Evolutionary conservation across 2,113 vertebrate genomes (phyloP).

Genomic region (Pseudonaja textilis): DNA sequence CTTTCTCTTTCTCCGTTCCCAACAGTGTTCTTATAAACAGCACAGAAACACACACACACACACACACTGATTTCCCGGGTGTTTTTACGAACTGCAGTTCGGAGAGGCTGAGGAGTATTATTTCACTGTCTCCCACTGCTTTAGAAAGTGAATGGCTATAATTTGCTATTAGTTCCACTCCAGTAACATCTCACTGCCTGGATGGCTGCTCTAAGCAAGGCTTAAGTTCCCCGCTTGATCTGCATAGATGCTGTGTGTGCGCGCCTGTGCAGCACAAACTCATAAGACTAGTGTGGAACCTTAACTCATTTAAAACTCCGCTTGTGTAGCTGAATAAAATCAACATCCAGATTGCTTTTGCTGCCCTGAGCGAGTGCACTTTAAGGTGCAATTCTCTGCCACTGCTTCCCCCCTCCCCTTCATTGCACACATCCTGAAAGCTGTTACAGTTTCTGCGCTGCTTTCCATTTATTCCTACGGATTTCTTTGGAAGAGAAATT

Average conservation of each 20-base stretch:
- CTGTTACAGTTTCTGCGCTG: background rate
- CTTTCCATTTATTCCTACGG: background rate
- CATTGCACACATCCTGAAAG: background rate
- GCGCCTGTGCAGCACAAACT: background rate
- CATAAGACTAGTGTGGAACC: background rate
- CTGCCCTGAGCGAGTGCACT: background rate
- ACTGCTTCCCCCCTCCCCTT: too few relatives aligned
- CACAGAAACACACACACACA: background rate
- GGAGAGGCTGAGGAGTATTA: background rate
- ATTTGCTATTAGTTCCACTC: background rate
- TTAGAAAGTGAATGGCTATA: constrained; percentile 1
- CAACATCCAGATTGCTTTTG: background rate
- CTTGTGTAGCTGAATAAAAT: background rate
- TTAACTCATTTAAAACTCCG: background rate
- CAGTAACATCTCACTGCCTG: background rate
- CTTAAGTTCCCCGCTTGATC: background rate
- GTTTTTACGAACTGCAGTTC: background rate
- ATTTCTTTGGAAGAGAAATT: background rate
- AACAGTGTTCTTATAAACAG: background rate
- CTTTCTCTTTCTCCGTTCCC: background rate
- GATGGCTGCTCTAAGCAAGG: background rate
- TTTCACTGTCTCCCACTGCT: background rate
- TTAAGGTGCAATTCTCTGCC: background rate
- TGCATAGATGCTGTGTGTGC: background rate
- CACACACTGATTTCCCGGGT: background rate